Evolutionary conservation across 2,797 vertebrate species (phyloP).

Genomic region (Emydoidea blandingii): DNA sequence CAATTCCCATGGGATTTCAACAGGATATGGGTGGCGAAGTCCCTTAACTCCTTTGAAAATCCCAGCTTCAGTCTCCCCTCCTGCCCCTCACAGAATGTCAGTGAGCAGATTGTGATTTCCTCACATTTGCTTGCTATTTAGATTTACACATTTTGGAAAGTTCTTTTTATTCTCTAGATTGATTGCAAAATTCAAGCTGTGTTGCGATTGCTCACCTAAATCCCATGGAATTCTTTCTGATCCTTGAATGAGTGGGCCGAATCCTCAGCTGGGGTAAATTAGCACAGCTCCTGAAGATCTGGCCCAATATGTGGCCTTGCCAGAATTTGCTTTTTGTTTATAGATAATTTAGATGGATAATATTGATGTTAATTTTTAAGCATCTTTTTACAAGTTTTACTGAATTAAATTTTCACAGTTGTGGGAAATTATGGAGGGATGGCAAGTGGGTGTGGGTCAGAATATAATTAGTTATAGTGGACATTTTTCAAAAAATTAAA

Average conservation of each 20-base stretch:
- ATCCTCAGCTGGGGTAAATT: accelerated
- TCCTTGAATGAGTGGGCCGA: not conserved
- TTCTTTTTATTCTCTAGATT: not conserved
- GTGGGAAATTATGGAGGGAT: not conserved
- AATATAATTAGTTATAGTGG: not conserved
- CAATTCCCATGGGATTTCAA: not conserved
- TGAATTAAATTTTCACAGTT: not conserved
- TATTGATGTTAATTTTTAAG: not conserved
- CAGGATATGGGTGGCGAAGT: not conserved
- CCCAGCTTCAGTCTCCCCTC: not conserved
- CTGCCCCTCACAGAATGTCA: accelerated
- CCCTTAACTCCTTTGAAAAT: not conserved
- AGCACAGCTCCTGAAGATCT: not conserved
- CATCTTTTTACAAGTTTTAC: not conserved
- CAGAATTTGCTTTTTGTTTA: not conserved
- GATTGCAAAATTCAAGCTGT: not conserved
- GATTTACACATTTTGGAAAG: not conserved
- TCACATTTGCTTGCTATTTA: not conserved
- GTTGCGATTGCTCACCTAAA: accelerated
- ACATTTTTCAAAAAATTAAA: not conserved
- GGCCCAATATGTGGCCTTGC: not conserved
- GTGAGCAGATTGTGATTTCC: not conserved
- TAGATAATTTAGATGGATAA: not conserved
- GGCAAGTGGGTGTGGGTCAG: not conserved
- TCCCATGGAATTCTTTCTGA: not conserved